These are phyloP conservation scores for Saccostrea echinata DNA, from an alignment of 1,140 invertebrate species.

Conservation along the genomic window DNA sequence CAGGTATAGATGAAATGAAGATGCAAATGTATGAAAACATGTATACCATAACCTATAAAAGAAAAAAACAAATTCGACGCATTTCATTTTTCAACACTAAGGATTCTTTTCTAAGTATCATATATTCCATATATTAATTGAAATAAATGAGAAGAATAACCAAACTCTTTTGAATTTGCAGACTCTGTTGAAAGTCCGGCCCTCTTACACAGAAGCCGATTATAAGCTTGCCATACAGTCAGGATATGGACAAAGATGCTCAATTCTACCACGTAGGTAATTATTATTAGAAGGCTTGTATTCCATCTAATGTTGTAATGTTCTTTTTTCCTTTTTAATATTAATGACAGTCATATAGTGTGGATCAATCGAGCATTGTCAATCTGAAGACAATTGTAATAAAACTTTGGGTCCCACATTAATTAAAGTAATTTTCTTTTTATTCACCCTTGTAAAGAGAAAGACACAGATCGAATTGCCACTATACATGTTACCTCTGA, in stretches of 20 bases:
- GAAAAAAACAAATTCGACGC: neutral
- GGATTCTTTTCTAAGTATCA: neutral
- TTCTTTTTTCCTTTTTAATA: neutral
- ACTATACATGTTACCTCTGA: neutral
- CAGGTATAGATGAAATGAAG: too few species aligned
- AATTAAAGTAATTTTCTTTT: too few species aligned
- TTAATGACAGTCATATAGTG: neutral
- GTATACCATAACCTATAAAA: neutral
- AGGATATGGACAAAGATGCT: neutral
- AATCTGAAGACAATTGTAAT: too few species aligned
- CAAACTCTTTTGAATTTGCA: neutral
- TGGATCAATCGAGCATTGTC: neutral
- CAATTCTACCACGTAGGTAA: neutral
- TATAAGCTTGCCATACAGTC: neutral
- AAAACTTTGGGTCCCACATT: too few species aligned
- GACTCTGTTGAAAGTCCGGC: neutral
- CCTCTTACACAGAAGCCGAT: neutral
- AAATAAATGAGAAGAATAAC: neutral
- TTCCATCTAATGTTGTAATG: neutral
- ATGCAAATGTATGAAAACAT: neutral
- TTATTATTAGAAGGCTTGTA: neutral
- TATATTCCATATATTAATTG: neutral
- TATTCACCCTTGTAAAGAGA: too few species aligned
- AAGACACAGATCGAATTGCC: neutral
- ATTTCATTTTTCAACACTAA: neutral